Base-by-base conservation (phyloP, 2,113 vertebrate species). In the Thermophis baileyi region DNA sequence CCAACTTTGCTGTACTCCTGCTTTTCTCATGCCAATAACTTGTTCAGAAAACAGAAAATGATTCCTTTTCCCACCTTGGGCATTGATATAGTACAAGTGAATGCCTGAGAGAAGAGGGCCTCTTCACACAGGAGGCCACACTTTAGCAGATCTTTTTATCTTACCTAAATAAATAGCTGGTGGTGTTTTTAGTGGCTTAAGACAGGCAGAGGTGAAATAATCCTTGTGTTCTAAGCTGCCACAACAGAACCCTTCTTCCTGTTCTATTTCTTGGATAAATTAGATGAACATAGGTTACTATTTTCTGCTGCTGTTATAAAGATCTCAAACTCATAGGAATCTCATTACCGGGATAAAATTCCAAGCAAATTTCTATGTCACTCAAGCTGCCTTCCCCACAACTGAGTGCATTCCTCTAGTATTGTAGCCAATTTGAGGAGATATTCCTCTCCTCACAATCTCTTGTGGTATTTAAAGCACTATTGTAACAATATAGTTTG, bases 221-320 rank as follows among this genome's bases (percentile, higher is more conserved):
- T 44, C 14, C 3, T 50, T 40, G 51, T 92, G 24, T 92, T 89
- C 69, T 74, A 87, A 46, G 47, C 18, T 57, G 16, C 57, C 4
- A 47, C 10, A 89, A 30, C 50, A 85, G 20, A 93, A 53, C 69
- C 50, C 63, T 47, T 27, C 35, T 53, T 92, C 9, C 57, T 51
- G 86, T 51, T 51, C 57, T 88, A 87, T 88, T 89, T 85, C 92
- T 93, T 55, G 74, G 60, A 89, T 92, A 54, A 81, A 54, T 92
- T 51, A 46, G 63, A 92, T 63, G 46, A 92, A 63, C 87, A 89
- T 40, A 54, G 81, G 87, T 85, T n/a, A 9, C 49, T 89, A 81
- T 92, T 89, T 89, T 92, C 87, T 50, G 60, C 87, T 24, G 55
- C 54, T 92, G 91, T 20, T 74, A 49, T 89, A 92, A 89, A 89